Evolutionary conservation across 1,140 invertebrate species (phyloP).

Genomic region (Drosophila pruinosa): DNA sequence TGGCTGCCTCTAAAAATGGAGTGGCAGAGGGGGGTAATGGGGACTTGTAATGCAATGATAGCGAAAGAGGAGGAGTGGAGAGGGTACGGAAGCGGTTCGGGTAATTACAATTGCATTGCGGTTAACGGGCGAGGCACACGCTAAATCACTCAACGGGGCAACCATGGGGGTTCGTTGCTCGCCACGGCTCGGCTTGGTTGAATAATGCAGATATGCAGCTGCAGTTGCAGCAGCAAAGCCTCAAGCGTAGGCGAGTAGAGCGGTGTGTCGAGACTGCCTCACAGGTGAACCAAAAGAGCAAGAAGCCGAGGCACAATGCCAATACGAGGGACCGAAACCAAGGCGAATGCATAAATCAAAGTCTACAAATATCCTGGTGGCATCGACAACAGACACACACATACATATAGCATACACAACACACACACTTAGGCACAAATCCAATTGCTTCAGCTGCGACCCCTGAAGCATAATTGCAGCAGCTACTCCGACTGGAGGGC

Average conservation of each 20-base stretch:
- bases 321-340: neutral
- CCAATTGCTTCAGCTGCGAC: conserved; percentile 21
- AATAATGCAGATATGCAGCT: conserved; percentile 62
- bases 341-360: conserved; percentile 48
- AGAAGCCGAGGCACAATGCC: neutral
- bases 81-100: conserved; percentile 67
- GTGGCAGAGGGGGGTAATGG: neutral
- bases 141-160: conserved; percentile 66
- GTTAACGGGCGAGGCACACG: conserved; percentile 72
- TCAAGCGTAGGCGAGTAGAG: neutral
- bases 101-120: conserved; percentile 81
- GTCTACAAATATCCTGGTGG: conserved; percentile 42
- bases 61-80: neutral
- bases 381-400: conserved; percentile 3
- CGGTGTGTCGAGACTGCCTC: neutral
- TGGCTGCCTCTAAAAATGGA: neutral
- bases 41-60: neutral
- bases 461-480: neutral
- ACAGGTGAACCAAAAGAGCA: conserved; percentile 16
- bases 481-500: neutral
- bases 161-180: conserved; percentile 3
- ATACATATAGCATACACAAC: conserved; percentile 2
- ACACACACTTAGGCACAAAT: conserved; percentile 1
- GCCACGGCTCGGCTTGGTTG: conserved; percentile 56
- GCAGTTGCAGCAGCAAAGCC: neutral